Evolutionary conservation across 2,888 invertebrate species (phyloP).

Genomic region (Neocrepidodera transversa): DNA sequence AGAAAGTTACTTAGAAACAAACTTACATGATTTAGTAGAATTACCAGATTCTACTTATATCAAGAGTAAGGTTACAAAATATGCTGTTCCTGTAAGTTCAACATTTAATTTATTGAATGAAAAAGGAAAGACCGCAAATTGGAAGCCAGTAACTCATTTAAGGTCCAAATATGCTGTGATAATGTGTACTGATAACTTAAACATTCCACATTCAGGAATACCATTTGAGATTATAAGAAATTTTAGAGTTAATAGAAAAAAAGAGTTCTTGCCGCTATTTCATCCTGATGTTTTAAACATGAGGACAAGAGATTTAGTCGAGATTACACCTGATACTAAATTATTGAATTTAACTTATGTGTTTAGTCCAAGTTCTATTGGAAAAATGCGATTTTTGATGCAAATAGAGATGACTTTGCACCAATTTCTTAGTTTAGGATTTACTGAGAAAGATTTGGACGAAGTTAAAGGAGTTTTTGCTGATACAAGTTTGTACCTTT

Average conservation of each 20-base stretch:
- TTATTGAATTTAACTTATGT: slow-evolving; percentile 72
- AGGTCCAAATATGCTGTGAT: slow-evolving; percentile 74
- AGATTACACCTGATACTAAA: slow-evolving; percentile 67
- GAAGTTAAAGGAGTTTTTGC: slow-evolving; percentile 96
- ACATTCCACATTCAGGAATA: slow-evolving; percentile 52
- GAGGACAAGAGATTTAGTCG: slow-evolving; percentile 76
- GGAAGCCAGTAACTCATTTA: slow-evolving; percentile 77
- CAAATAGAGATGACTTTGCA: slow-evolving; percentile 79
- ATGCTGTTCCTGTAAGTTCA: slow-evolving; percentile 76
- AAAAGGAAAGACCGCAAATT: slow-evolving; percentile 42
- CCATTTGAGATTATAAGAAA: slow-evolving; percentile 52
- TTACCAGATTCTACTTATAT: slow-evolving; percentile 69
- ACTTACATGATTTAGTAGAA: slow-evolving; percentile 67
- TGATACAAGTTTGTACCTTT: slow-evolving; percentile 91
- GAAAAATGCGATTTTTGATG: slow-evolving; percentile 77
- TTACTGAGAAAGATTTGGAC: slow-evolving; percentile 92
- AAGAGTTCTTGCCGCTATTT: slow-evolving; percentile 81
- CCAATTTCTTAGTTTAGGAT: slow-evolving; percentile 78
- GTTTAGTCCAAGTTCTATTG: slow-evolving; percentile 80
- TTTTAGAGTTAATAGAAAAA: slow-evolving; percentile 67
- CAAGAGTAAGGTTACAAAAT: slow-evolving; percentile 74
- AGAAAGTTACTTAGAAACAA: slow-evolving; percentile 60
- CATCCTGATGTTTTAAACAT: slow-evolving; percentile 85
- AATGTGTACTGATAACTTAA: slow-evolving; percentile 74
- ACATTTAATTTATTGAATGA: slow-evolving; percentile 75